Base-by-base conservation (phyloP, 2,888 invertebrate genomes). In the Dendrolimus houi region DNA sequence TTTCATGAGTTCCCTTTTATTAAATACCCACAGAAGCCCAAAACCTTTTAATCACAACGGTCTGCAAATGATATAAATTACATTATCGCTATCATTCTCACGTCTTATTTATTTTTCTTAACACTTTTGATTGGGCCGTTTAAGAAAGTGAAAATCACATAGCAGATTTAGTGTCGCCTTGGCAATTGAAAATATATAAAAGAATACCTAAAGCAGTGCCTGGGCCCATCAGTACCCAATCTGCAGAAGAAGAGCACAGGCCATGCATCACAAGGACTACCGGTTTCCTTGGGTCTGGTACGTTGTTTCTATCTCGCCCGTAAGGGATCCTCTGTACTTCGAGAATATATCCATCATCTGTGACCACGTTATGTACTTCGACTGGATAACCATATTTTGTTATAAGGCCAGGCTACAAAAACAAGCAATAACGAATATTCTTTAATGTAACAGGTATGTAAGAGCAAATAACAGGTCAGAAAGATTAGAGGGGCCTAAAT, bases 211-310 rank as follows among this genome's bases (percentile, higher is more conserved):
- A 79, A 53, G 92, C 93, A 60, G 91, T 91, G 55, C 92, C 87
- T 0, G 93, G 93, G 0, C 94, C 93, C 81, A 94, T 93, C 61
- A 95, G 81, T 7, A 96, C 90, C 93, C 93, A 97, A 59, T 94
- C 93, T 9, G 93, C 92, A 0, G 95, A 93, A 12, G 93, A 93
- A 14, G 93, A 92, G 56, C 95, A 76, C 0, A 96, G 81, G 0
- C 96, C 95, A 67, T 94, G 94, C 68, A 93, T 87, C 7, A 94
- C 62, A 0, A 94, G 75, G 0, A 92, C 87, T 9, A 91, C 88
- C 6, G 91, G 91, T 60, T 85, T 90, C 13, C 79, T 79, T 47
- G 77, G 65, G 17, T 81, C 75, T 2, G 79, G 83, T 0, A 56
- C 54, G 52, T 69, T 69, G 61, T 68, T 65, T 12, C 59, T 59